Evolutionary conservation across 2,113 vertebrate genomes (phyloP).

Genomic region (Tachysurus fulvidraco): DNA sequence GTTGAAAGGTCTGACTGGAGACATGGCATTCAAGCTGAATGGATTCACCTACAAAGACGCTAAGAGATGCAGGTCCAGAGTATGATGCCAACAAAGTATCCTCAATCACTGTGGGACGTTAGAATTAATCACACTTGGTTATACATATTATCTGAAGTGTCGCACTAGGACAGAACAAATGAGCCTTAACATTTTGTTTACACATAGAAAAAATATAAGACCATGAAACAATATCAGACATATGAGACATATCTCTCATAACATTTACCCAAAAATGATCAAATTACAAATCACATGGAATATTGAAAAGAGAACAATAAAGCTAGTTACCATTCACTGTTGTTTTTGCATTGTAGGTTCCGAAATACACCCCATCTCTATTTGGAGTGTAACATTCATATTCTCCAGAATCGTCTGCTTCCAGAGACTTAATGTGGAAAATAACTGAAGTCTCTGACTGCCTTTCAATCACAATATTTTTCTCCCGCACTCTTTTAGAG

Average conservation of each 20-base stretch:
- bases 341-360: slow-evolving; percentile 75
- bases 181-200: background rate
- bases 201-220: background rate
- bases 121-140: slow-evolving; percentile 7
- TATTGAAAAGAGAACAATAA: background rate
- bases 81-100: slow-evolving; percentile 78
- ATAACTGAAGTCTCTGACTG: slow-evolving; percentile 61
- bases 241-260: background rate
- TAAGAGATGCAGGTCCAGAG: slow-evolving; percentile 54
- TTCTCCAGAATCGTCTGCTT: slow-evolving; percentile 71
- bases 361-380: slow-evolving; percentile 58
- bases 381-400: slow-evolving; percentile 82
- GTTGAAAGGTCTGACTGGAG: slow-evolving; percentile 81
- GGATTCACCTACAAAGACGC: slow-evolving; percentile 66
- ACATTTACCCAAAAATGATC: background rate
- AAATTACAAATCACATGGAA: background rate
- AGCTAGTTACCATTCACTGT: slow-evolving; percentile 74
- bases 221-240: background rate
- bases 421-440: slow-evolving; percentile 70
- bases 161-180: background rate
- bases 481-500: background rate
- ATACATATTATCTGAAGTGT: background rate
- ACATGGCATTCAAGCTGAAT: slow-evolving; percentile 80
- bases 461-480: slow-evolving; percentile 66
- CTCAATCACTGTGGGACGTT: slow-evolving; percentile 77